Percentiles rank a stretch among this genome's conserved stretches.
These are phyloP conservation scores for Caerostris extrusa DNA, from an alignment of 1,140 invertebrate species.

Conservation along the genomic window DNA sequence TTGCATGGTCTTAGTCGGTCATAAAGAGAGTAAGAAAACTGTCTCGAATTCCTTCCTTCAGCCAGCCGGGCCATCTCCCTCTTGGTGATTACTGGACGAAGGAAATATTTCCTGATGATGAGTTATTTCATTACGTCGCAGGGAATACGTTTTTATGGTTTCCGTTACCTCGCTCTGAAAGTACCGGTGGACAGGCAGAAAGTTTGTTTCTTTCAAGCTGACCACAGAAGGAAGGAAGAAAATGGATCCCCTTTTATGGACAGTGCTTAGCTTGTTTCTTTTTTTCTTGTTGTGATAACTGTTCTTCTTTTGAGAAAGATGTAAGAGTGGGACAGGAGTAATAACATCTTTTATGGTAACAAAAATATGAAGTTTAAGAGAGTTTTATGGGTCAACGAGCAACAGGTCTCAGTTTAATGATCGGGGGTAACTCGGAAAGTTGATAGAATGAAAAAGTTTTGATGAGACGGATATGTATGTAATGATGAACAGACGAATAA, in stretches of 20 bases:
- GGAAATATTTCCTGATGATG: slow-evolving; percentile 28
- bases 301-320: background rate
- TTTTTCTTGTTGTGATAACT: background rate
- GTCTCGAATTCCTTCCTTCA: background rate
- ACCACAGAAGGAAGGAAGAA: background rate
- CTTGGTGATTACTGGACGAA: slow-evolving; percentile 30
- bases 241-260: slow-evolving; percentile 14
- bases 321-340: background rate
- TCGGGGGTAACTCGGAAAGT: background rate
- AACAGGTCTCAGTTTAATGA: background rate
- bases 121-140: slow-evolving; percentile 33
- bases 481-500: no score
- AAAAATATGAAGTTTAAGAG: background rate
- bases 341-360: background rate
- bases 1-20: background rate
- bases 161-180: background rate
- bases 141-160: slow-evolving; percentile 43
- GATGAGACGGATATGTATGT: no score
- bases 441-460: no score
- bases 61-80: background rate
- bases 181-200: background rate
- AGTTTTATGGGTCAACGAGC: background rate
- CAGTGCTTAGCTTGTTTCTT: background rate
- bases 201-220: background rate
- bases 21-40: slow-evolving; percentile 22